A percentile compares a stretch with the other conserved stretches of the same genome.
phyloP scores from a whole-genome alignment of 2,797 vertebrate species.

The Bufotes viridis region DNA sequence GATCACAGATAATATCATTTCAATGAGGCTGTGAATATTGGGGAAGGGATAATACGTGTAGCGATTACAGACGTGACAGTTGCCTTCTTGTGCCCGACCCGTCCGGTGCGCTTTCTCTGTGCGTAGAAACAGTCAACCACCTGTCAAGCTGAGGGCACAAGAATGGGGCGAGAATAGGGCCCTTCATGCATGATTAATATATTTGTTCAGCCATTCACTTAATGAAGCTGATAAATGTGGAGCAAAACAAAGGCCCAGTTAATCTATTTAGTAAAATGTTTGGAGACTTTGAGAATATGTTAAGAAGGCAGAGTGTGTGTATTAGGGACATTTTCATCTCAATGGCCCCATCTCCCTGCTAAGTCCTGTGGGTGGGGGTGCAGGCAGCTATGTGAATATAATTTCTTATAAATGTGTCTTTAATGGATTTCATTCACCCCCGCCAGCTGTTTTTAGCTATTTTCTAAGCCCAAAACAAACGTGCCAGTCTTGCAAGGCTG shows the following conservation, averaged over 20 bases:
- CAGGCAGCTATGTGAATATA: slow-evolving; percentile 83
- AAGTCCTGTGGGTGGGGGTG: slow-evolving; percentile 69
- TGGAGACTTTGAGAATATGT: slow-evolving; percentile 81
- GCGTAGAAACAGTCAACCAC: slow-evolving; percentile 95
- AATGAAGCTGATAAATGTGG: slow-evolving; percentile 91
- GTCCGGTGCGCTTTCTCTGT: slow-evolving; percentile 71
- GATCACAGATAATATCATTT: slow-evolving; percentile 53
- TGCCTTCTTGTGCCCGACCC: slow-evolving; percentile 65
- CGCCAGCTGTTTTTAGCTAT: slow-evolving; percentile 95
- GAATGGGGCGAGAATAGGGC: slow-evolving; percentile 83
- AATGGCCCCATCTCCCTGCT: slow-evolving; percentile 79
- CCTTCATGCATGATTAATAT: slow-evolving; percentile 97
- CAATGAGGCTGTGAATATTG: slow-evolving; percentile 53
- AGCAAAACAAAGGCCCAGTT: slow-evolving; percentile 92
- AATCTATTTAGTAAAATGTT: slow-evolving; percentile 95
- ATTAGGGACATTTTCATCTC: slow-evolving; percentile 82
- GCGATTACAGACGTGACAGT: slow-evolving; percentile 68
- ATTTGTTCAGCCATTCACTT: slow-evolving; percentile 98
- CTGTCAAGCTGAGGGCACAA: slow-evolving; percentile 89
- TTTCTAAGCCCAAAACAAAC: slow-evolving; percentile 92
- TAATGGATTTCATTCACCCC: slow-evolving; percentile 90
- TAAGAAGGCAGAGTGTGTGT: slow-evolving; percentile 74
- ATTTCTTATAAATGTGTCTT: slow-evolving; percentile 92
- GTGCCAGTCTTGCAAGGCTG: slow-evolving; percentile 95
- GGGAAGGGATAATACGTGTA: slow-evolving; percentile 46